Evolutionary conservation across 2,888 invertebrate genomes (phyloP).

Genomic region (Dasypolia templi): DNA sequence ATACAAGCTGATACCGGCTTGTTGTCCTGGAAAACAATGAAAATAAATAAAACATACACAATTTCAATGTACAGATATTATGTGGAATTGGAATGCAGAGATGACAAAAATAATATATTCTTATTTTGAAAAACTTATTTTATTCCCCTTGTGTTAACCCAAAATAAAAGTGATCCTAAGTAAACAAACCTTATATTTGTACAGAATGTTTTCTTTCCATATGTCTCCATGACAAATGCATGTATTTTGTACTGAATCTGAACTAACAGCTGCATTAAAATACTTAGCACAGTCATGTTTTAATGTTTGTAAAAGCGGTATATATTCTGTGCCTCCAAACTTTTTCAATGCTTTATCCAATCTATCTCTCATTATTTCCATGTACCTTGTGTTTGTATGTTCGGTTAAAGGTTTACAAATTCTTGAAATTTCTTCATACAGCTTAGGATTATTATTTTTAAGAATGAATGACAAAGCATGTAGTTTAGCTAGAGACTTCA

Average conservation of each 20-base stretch:
- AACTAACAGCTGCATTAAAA: slow-evolving; percentile 69
- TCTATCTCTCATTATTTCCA: slow-evolving; percentile 81
- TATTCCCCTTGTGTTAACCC: not conserved
- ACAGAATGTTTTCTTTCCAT: slow-evolving; percentile 88
- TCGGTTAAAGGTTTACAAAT: slow-evolving; percentile 80
- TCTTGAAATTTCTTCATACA: slow-evolving; percentile 72
- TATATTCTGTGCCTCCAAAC: slow-evolving; percentile 76
- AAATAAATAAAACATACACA: not conserved
- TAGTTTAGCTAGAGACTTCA: slow-evolving; percentile 80
- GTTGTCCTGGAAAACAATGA: slow-evolving; percentile 73
- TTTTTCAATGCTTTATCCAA: slow-evolving; percentile 78
- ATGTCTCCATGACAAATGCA: slow-evolving; percentile 87
- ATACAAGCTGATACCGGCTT: slow-evolving; percentile 80
- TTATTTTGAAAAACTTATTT: slow-evolving; percentile 1
- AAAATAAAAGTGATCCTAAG: slow-evolving; percentile 37
- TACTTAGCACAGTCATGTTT: slow-evolving; percentile 72
- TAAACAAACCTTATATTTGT: slow-evolving; percentile 80
- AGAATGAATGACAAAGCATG: slow-evolving; percentile 84
- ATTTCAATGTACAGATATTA: not conserved
- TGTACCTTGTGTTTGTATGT: slow-evolving; percentile 77
- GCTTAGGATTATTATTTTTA: slow-evolving; percentile 66
- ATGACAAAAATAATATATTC: not conserved
- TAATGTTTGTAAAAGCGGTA: slow-evolving; percentile 72
- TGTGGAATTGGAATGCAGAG: too few relatives aligned
- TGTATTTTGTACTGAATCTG: slow-evolving; percentile 68